Conservation (phyloP, 2,888 invertebrate genomes). For the Dryocosmus kuriphilus region DNA sequence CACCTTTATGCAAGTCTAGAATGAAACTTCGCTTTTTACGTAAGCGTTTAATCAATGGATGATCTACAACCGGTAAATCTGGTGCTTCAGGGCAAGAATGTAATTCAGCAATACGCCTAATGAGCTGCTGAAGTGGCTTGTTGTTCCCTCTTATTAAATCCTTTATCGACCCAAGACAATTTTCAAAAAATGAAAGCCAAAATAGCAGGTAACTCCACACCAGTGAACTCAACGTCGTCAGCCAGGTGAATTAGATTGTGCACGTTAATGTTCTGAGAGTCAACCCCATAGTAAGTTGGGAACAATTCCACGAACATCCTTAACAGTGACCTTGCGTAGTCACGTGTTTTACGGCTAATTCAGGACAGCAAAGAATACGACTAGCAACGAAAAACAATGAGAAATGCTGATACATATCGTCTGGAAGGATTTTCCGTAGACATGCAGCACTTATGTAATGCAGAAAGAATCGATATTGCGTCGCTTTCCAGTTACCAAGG, state of each 20-base stretch:
- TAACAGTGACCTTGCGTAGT: slow-evolving; percentile 50
- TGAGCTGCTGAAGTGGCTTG: background rate
- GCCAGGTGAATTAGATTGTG: slow-evolving; percentile 55
- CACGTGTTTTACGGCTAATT: slow-evolving; percentile 33
- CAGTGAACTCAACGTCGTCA: slow-evolving; percentile 53
- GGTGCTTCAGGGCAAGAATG: background rate
- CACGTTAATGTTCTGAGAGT: slow-evolving; percentile 50
- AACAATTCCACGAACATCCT: slow-evolving; percentile 51
- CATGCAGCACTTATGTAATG: slow-evolving; percentile 47
- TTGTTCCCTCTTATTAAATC: background rate
- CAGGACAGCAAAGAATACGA: slow-evolving; percentile 47
- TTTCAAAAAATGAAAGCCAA: slow-evolving; percentile 54
- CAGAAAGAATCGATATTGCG: slow-evolving; percentile 48
- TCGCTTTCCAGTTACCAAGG: slow-evolving; percentile 53
- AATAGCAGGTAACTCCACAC: background rate
- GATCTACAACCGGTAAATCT: background rate
- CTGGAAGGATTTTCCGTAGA: slow-evolving; percentile 46
- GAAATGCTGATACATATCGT: slow-evolving; percentile 51
- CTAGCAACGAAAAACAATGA: slow-evolving; percentile 49
- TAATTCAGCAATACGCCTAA: background rate
- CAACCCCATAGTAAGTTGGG: slow-evolving; percentile 53
- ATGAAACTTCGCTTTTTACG: background rate
- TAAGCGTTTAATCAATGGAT: background rate
- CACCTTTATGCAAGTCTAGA: background rate
- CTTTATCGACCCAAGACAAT: slow-evolving; percentile 54